A percentile compares a stretch with the other conserved stretches of the same genome.
phyloP scores from a whole-genome alignment of 2,113 vertebrate species.

The Pagrus major region DNA sequence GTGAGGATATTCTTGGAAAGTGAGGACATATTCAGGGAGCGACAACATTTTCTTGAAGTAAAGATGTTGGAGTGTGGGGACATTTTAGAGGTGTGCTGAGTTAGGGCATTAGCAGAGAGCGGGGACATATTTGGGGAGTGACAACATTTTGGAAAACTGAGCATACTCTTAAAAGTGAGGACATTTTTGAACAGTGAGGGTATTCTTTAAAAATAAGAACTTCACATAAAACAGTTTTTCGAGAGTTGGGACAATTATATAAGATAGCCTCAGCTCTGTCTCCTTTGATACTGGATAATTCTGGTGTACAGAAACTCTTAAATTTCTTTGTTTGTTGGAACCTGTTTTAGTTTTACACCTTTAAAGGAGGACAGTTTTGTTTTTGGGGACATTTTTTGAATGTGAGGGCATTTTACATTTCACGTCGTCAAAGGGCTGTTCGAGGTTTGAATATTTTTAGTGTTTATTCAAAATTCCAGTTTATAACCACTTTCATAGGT shows the following conservation, averaged over 20 bases:
- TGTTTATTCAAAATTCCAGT: background rate
- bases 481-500: background rate
- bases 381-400: background rate
- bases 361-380: background rate
- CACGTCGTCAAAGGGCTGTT: background rate
- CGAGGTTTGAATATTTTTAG: too few relatives aligned
- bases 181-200: background rate
- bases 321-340: background rate
- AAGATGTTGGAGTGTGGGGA: background rate
- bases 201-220: background rate
- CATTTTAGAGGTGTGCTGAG: background rate
- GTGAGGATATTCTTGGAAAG: background rate
- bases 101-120: background rate
- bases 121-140: background rate
- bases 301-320: background rate
- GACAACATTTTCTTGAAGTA: too few relatives aligned
- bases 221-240: background rate
- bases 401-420: too few relatives aligned
- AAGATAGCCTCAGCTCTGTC: background rate
- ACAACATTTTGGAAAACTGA: background rate
- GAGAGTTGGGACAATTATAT: background rate
- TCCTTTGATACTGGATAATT: background rate
- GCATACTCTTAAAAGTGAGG: background rate
- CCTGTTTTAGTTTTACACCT: background rate
- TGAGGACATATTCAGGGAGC: too few relatives aligned